Conservation (phyloP, 2,113 vertebrate species). For the Anhinga rufa region DNA sequence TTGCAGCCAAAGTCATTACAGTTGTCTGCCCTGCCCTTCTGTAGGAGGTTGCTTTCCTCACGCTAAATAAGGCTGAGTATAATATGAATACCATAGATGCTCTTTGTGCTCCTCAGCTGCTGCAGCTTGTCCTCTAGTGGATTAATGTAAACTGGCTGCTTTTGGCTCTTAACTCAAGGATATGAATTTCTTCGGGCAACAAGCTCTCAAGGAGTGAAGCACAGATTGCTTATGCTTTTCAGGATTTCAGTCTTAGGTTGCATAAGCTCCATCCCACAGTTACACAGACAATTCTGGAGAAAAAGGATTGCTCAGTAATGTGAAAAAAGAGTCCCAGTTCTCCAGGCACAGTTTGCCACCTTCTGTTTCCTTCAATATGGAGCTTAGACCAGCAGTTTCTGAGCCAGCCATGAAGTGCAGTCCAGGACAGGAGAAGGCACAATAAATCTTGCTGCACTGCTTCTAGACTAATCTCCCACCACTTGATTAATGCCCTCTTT, state of each 20-base stretch:
- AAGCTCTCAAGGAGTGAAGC: neutral
- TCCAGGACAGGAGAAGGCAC: neutral
- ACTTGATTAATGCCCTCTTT: neutral
- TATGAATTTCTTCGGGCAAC: neutral
- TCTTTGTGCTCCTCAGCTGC: neutral
- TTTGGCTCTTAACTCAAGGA: neutral
- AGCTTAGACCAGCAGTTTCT: neutral
- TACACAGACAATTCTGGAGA: neutral
- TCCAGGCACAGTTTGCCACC: neutral
- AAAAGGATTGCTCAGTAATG: neutral
- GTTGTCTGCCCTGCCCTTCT: neutral
- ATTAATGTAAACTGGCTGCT: neutral
- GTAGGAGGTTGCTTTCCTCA: neutral
- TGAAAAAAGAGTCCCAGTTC: neutral
- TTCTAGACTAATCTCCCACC: neutral
- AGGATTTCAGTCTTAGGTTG: neutral
- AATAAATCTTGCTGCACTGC: neutral
- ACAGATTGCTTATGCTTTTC: neutral
- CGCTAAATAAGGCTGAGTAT: neutral
- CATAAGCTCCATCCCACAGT: neutral
- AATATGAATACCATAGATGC: neutral
- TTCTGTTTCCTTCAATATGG: neutral
- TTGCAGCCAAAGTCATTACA: accelerated
- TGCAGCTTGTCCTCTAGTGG: neutral
- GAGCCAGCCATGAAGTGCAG: neutral